Evolutionary conservation across 2,888 invertebrate species (phyloP), one percentile per base, ranked within the genome.

Genomic region (Drosophila infuscata): DNA sequence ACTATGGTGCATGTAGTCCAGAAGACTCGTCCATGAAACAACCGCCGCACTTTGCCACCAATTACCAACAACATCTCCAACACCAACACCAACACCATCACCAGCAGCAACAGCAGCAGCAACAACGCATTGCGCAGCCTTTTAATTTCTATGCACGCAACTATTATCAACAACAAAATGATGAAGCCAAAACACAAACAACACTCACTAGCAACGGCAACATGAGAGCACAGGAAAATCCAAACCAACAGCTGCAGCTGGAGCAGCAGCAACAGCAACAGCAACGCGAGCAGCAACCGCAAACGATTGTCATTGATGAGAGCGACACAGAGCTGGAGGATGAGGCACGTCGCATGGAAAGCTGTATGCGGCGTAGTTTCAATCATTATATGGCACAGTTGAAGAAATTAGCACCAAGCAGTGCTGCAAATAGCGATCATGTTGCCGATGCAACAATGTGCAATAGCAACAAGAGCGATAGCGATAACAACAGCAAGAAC

Each of bases 1-100:
- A 93, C 79, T 93, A 92, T 88, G 82, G 88, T 76, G 91, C 88
- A 89, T 92, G 92, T 92, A 92, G 91, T 76, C 82, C 89, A 76
- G 92, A 91, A 61, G 91, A 91, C 61, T 64, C 67, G 49, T 48
- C 73, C 79, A 71, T 68, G 51, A 88, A 88, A 73, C 81, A 83
- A 46, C 69, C 81, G 64, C 82, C 83, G 51, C 76, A 78, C 52
- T 76, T 81, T 75, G 76, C 81, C 74, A 79, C 60, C 58, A 76
- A 73, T 65, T 73, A 79, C 48, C 57, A 76, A 36, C 82, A 81
- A 2, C 81, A 77, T 48, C 82, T 74, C 12, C 78, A 74, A 4
- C 71, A 72, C 51, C 63, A 67, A 53, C 65, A 73, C 17, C 81
- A 82, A 29, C 78, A 72, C 48, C 76, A 35, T 12, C 35, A 35